A percentile compares a stretch with the other conserved stretches of the same genome.
Evolutionary conservation across 2,797 vertebrate genomes (phyloP).

Genomic region (Lycodopsis pacificus): DNA sequence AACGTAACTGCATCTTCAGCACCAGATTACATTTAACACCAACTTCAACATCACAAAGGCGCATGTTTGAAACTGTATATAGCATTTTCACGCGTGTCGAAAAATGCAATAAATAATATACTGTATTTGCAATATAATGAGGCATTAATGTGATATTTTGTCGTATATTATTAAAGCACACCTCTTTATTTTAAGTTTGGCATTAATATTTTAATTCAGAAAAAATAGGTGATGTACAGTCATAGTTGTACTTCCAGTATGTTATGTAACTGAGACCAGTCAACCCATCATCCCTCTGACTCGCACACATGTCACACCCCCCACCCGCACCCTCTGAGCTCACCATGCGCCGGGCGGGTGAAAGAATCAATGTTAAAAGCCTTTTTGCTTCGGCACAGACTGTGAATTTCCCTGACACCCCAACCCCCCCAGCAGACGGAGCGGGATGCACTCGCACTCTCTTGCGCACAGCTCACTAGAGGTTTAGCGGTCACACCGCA

Average conservation of each 20-base stretch:
- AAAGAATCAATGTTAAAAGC: constrained; percentile 89
- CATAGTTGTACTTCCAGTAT: constrained; percentile 40
- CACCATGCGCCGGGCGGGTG: constrained; percentile 52
- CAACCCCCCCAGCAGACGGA: constrained; percentile 66
- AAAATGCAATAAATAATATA: background rate
- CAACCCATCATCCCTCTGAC: constrained; percentile 47
- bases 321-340: constrained; percentile 37
- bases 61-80: background rate
- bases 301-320: constrained; percentile 37
- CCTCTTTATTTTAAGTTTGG: background rate
- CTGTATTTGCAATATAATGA: background rate
- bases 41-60: background rate
- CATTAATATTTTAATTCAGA: background rate
- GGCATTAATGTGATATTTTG: background rate
- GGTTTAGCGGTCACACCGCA: constrained; percentile 82
- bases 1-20: background rate
- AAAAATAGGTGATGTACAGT: background rate
- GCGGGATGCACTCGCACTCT: constrained; percentile 27
- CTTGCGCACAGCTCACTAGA: constrained; percentile 51
- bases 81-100: background rate
- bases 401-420: constrained; percentile 73
- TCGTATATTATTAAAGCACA: background rate
- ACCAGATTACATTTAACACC: background rate
- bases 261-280: constrained; percentile 62
- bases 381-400: constrained; percentile 78